These are phyloP conservation scores for Synanthedon andrenaeformis DNA, from an alignment of 2,888 invertebrate genomes.

Conservation along the genomic window DNA sequence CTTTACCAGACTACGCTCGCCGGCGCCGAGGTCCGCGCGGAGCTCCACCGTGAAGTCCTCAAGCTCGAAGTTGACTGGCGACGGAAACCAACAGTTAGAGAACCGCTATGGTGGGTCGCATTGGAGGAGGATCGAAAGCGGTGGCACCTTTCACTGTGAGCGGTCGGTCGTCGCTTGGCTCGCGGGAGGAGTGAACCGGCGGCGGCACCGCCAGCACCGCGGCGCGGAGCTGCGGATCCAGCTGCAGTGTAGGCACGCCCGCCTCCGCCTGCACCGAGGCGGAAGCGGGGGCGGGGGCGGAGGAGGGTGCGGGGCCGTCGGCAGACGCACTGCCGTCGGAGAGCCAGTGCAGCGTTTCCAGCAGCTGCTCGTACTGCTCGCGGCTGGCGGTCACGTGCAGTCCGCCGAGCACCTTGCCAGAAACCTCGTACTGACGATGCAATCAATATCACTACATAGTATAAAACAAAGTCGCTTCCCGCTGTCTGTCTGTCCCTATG, in stretches of 20 bases:
- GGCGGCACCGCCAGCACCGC: slow-evolving; percentile 52
- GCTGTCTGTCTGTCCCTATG: too few relatives aligned
- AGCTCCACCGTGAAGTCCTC: slow-evolving; percentile 82
- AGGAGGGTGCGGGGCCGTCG: slow-evolving; percentile 2
- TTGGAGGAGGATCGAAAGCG: too few relatives aligned
- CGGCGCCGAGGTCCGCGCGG: slow-evolving; percentile 75
- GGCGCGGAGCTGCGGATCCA: slow-evolving; percentile 74
- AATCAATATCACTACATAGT: too few relatives aligned
- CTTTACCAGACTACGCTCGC: slow-evolving; percentile 85
- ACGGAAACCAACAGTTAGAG: background rate
- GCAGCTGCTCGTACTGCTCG: slow-evolving; percentile 89
- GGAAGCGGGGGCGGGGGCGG: slow-evolving; percentile 10
- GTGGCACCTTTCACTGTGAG: background rate
- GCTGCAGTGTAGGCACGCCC: slow-evolving; percentile 60
- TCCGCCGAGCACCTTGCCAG: slow-evolving; percentile 84
- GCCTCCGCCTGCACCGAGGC: slow-evolving; percentile 26
- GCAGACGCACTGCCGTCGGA: slow-evolving; percentile 19
- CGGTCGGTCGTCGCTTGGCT: background rate
- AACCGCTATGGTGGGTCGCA: too few relatives aligned
- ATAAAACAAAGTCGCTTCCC: too few relatives aligned
- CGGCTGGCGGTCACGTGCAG: slow-evolving; percentile 88
- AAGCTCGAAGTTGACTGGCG: slow-evolving; percentile 76
- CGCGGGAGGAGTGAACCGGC: slow-evolving; percentile 5
- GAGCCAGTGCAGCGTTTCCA: slow-evolving; percentile 73
- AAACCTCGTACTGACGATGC: slow-evolving; percentile 63